Conservation (phyloP, 1,140 invertebrate genomes). For the Cataglyphis hispanica region DNA sequence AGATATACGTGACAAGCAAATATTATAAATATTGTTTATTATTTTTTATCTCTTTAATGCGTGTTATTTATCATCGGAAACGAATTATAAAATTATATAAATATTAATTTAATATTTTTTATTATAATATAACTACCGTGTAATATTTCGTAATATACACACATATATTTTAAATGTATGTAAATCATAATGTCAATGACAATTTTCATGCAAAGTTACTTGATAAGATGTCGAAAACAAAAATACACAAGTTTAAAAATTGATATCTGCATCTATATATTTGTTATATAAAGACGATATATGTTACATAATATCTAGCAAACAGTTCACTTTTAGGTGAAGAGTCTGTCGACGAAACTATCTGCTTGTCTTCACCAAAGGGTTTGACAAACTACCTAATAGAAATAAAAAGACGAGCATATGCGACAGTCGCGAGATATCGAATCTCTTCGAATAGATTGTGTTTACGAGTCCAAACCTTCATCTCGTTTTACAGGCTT, state of each 20-base stretch:
- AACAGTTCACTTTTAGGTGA: conserved; percentile 4
- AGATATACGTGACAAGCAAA: not conserved
- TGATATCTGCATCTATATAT: not conserved
- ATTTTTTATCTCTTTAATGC: not conserved
- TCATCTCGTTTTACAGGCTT: conserved; percentile 42
- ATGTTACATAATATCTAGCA: not conserved
- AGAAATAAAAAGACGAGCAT: conserved; percentile 62
- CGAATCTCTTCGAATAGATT: conserved; percentile 49
- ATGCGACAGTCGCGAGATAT: conserved; percentile 60
- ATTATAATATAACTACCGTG: not conserved
- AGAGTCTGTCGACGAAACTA: conserved; percentile 1
- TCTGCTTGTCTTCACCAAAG: conserved; percentile 19
- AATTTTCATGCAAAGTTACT: not conserved
- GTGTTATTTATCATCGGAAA: not conserved
- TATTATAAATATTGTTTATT: not conserved
- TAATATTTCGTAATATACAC: not conserved
- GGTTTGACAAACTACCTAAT: conserved; percentile 63
- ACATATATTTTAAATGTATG: not conserved
- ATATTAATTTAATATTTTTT: not conserved
- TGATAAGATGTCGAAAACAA: not conserved
- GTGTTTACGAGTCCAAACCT: conserved; percentile 62
- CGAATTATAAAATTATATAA: not conserved
- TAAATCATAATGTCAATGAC: not conserved
- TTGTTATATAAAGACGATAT: not conserved
- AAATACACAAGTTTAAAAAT: not conserved